Conservation (phyloP, 2,113 vertebrate genomes). For the Rhizomys pruinosus region DNA sequence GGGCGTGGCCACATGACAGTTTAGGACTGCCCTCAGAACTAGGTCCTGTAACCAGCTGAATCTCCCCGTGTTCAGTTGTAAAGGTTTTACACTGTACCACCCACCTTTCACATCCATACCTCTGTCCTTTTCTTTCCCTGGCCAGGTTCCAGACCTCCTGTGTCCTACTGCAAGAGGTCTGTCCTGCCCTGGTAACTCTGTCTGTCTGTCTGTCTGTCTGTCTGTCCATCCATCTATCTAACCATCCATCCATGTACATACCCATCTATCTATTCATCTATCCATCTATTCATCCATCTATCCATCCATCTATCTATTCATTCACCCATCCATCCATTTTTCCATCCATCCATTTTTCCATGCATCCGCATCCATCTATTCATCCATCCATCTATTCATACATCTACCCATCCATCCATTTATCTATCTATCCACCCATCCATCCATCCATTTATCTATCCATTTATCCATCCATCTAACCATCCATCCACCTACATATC, state of each 20-base stretch:
- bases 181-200: not conserved
- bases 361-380: not conserved
- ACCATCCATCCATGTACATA: not conserved
- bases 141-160: not conserved
- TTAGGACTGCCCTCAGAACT: not conserved
- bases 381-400: not conserved
- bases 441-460: not conserved
- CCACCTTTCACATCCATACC: too few relatives aligned
- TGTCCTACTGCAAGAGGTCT: not conserved
- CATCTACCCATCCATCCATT: not conserved
- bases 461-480: not conserved
- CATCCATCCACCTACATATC: not conserved
- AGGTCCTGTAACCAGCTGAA: accelerated
- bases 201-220: not conserved
- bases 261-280: not conserved
- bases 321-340: accelerated
- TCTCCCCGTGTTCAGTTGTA: accelerated
- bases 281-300: not conserved
- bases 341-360: not conserved
- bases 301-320: not conserved
- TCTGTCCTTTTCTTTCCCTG: not conserved
- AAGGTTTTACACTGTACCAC: not conserved
- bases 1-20: not conserved
- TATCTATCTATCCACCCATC: not conserved
- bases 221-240: not conserved